Conservation (phyloP, 2,888 invertebrate genomes). For the Scaeva pyrastri region DNA sequence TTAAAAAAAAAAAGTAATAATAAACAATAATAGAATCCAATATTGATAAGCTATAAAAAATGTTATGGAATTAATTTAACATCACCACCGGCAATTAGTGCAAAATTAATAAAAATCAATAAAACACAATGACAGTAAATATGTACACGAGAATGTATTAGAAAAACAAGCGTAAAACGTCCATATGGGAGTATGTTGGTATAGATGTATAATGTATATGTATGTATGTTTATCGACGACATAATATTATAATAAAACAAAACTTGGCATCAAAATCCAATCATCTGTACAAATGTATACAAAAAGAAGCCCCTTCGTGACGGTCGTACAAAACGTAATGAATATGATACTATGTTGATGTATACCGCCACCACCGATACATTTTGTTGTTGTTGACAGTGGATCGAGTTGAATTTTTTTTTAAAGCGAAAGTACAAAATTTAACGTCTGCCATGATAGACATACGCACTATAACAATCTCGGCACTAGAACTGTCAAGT, state of each 20-base stretch:
- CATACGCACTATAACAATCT: too few species aligned
- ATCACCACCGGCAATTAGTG: slow-evolving; percentile 62
- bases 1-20: slow-evolving; percentile 1
- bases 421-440: too few species aligned
- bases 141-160: neutral
- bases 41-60: slow-evolving; percentile 34
- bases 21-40: slow-evolving; percentile 26
- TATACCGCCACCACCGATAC: slow-evolving; percentile 17
- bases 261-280: slow-evolving; percentile 73
- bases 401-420: neutral
- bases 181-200: too few species aligned
- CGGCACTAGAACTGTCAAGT: too few species aligned
- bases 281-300: slow-evolving; percentile 64
- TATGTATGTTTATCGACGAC: slow-evolving; percentile 7
- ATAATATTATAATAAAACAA: slow-evolving; percentile 24
- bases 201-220: too few species aligned
- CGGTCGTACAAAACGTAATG: slow-evolving; percentile 27
- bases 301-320: slow-evolving; percentile 70
- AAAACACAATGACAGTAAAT: slow-evolving; percentile 21
- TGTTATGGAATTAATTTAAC: slow-evolving; percentile 36
- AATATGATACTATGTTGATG: neutral
- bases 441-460: too few species aligned
- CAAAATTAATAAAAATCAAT: slow-evolving; percentile 69
- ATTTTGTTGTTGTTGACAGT: neutral
- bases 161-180: neutral